Conservation (phyloP, 1,140 invertebrate species). For the Octopus sinensis region DNA sequence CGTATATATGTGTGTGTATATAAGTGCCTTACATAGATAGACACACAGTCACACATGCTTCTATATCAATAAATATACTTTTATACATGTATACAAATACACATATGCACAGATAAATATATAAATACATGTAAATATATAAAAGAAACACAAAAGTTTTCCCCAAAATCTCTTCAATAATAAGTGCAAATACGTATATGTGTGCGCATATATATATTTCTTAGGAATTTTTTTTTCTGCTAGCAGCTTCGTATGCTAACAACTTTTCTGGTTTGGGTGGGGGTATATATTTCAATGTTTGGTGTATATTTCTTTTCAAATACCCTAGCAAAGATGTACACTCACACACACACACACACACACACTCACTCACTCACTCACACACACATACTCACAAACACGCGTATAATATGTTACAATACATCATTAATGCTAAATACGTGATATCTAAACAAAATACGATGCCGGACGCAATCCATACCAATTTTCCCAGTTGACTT, state of each 20-base stretch:
- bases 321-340: background rate
- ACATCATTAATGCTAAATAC: too few species aligned
- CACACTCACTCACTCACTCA: slow-evolving; percentile 22
- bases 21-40: too few species aligned
- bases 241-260: background rate
- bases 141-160: background rate
- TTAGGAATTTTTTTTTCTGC: background rate
- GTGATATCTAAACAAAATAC: too few species aligned
- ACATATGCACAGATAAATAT: background rate
- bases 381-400: slow-evolving; percentile 18
- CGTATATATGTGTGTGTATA: background rate
- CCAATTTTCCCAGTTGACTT: too few species aligned
- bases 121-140: background rate
- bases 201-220: background rate
- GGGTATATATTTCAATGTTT: background rate
- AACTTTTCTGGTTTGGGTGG: too few species aligned
- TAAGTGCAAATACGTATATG: background rate
- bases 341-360: slow-evolving; percentile 22
- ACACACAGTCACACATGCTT: background rate
- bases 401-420: background rate
- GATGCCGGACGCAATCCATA: too few species aligned
- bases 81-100: background rate
- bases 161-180: background rate
- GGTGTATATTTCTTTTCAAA: background rate
- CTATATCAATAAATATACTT: background rate